Percentiles rank a stretch among this genome's conserved stretches.
These are phyloP conservation scores for Spea multiplicata DNA, from an alignment of 2,113 vertebrate genomes.

Conservation along the genomic window DNA sequence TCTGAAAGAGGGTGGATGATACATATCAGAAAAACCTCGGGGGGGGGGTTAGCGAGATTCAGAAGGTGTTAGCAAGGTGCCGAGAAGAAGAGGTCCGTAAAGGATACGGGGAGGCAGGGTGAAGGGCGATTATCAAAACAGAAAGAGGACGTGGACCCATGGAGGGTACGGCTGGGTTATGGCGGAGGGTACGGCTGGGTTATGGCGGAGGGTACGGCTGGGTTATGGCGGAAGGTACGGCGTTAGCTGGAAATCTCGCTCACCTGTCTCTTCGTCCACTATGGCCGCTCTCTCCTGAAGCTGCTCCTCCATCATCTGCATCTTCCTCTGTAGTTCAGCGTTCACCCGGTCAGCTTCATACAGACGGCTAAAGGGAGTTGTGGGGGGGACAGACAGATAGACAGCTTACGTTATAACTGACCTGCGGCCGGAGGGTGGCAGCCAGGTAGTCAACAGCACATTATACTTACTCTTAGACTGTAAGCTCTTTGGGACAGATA, in stretches of 20 bases:
- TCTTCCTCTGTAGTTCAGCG: conserved; percentile 36
- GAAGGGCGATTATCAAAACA: background rate
- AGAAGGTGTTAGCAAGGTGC: background rate
- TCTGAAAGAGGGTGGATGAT: conserved; percentile 38
- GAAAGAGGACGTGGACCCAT: background rate
- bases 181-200: conserved; percentile 10
- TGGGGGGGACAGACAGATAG: no score
- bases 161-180: conserved; percentile 3
- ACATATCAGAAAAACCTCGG: background rate
- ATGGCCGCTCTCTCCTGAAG: background rate
- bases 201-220: background rate
- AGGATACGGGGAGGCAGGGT: background rate
- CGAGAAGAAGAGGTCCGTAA: background rate
- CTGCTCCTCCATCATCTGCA: conserved; percentile 29
- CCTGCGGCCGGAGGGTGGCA: no score
- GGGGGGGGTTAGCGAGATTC: background rate
- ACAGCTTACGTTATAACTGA: background rate
- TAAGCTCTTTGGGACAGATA: no score
- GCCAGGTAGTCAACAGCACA: no score
- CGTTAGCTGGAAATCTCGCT: background rate
- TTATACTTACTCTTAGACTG: no score
- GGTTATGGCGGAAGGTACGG: background rate
- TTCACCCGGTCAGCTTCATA: conserved; percentile 42
- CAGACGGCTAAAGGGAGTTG: conserved; percentile 6
- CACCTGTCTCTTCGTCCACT: conserved; percentile 21